These are phyloP conservation scores for Tenthredo amoena DNA, from an alignment of 2,888 invertebrate species.

Conservation along the genomic window DNA sequence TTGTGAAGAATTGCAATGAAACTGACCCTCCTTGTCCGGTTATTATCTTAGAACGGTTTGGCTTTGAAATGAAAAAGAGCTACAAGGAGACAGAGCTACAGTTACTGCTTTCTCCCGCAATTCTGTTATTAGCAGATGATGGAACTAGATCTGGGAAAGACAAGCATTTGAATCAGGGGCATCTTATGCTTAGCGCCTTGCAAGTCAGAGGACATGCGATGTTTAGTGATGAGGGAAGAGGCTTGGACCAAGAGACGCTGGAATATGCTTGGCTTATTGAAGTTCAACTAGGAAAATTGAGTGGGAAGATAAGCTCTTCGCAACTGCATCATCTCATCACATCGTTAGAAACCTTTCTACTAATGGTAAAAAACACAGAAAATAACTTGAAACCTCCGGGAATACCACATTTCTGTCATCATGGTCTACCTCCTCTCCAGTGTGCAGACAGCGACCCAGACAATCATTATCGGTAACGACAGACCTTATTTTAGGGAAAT, in stretches of 20 bases:
- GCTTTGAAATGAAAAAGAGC: constrained; percentile 98
- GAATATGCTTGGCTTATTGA: constrained; percentile 99
- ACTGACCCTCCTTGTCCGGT: constrained; percentile 96
- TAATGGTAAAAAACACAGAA: constrained; percentile 93
- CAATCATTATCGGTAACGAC: constrained; percentile 82
- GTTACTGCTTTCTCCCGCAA: constrained; percentile 92
- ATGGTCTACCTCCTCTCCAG: constrained; percentile 85
- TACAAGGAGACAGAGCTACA: constrained; percentile 96
- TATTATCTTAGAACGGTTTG: constrained; percentile 92
- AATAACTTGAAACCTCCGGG: constrained; percentile 93
- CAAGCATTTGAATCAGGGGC: constrained; percentile 89
- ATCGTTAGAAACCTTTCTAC: constrained; percentile 92
- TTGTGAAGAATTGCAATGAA: constrained; percentile 94
- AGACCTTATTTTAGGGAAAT: not conserved
- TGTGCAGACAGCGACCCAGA: constrained; percentile 86
- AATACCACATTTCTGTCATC: constrained; percentile 88
- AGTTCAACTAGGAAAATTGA: constrained; percentile 94
- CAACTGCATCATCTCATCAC: constrained; percentile 93
- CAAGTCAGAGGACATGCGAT: constrained; percentile 97
- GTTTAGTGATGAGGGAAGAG: constrained; percentile 95
- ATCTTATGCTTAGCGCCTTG: constrained; percentile 90
- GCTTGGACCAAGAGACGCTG: constrained; percentile 94
- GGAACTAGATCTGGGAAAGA: constrained; percentile 85
- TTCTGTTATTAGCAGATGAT: constrained; percentile 89
- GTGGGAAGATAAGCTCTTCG: constrained; percentile 93